Conservation (phyloP, 2,888 invertebrate species). For the Mimachlamys varia region DNA sequence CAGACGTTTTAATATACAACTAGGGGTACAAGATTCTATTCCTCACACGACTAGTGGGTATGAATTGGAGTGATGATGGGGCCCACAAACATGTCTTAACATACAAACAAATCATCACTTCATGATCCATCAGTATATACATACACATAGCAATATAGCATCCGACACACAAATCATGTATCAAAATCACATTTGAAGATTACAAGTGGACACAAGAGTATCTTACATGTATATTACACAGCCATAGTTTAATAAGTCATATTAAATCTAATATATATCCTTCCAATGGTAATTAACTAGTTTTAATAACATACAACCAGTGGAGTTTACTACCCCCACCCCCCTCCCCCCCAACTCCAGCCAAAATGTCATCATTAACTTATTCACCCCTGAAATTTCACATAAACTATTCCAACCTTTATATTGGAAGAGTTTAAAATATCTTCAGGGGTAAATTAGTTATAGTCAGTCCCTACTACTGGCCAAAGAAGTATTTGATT, state of each 20-base stretch:
- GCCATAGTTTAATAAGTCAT: neutral
- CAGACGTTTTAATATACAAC: no score
- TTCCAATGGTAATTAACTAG: neutral
- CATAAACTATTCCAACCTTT: no score
- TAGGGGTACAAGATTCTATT: neutral
- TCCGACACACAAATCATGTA: neutral
- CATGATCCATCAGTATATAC: neutral
- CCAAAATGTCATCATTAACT: no score
- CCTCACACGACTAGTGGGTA: neutral
- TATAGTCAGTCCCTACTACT: no score
- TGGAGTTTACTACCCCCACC: neutral
- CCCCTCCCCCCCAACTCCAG: no score
- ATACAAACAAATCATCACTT: neutral
- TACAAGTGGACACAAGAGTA: neutral
- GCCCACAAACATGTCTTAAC: neutral
- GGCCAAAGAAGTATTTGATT: no score
- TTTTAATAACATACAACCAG: neutral
- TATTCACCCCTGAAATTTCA: no score
- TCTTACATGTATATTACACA: conserved; percentile 10
- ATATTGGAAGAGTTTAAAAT: no score
- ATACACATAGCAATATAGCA: neutral
- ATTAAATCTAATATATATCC: conserved; percentile 18
- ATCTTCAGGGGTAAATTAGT: no score
- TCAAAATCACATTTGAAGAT: conserved; percentile 2
- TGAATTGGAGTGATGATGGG: neutral